Base-by-base conservation (phyloP, 2,888 invertebrate genomes). In the Syritta pipiens region DNA sequence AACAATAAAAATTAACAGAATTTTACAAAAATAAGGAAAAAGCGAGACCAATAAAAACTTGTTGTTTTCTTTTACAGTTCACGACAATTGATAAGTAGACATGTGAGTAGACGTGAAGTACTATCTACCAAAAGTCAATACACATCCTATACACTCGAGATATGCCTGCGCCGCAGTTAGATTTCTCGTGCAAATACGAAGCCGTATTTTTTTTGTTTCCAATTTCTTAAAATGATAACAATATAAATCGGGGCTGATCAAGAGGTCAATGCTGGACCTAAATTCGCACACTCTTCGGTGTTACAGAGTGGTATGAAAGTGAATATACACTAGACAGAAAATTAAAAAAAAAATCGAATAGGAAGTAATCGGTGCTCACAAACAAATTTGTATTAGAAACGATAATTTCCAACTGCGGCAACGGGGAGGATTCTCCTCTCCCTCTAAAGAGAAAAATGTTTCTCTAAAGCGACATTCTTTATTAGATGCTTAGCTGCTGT, bases 201-300 rank as follows among this genome's bases (percentile, higher is more conserved):
- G 28, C 7, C 24, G 14, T 37, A 14, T 22, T 17, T 37, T 37
- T 53, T 35, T 5, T n/a, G n/a, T n/a, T n/a, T n/a, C n/a, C 7
- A 14, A 48, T n/a, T 17, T 24, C 26, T 2, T 17, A 9, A 48
- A 35, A 26, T 44, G 65, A 67, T 67, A 67, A 48, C 48, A 44
- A 59, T 6, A 37, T n/a, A n/a, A 17, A 5, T 7, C 9, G 10
- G 0, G 6, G 7, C 14, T 17, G 46, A 49, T 35, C 37, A 46
- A 44, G 24, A 40, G 62, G 48, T 49, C 49, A 30, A 62, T 40
- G 49, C 20, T 22, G 35, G 5, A 35, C 17, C 20, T 9, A 28
- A 28, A 40, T 40, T 17, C n/a, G 40, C 40, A 55, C 40, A n/a
- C n/a, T n/a, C n/a, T n/a, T n/a, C n/a, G n/a, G n/a, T n/a, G n/a